Base-by-base conservation (phyloP, 2,888 invertebrate species). In the Trilocha varians region DNA sequence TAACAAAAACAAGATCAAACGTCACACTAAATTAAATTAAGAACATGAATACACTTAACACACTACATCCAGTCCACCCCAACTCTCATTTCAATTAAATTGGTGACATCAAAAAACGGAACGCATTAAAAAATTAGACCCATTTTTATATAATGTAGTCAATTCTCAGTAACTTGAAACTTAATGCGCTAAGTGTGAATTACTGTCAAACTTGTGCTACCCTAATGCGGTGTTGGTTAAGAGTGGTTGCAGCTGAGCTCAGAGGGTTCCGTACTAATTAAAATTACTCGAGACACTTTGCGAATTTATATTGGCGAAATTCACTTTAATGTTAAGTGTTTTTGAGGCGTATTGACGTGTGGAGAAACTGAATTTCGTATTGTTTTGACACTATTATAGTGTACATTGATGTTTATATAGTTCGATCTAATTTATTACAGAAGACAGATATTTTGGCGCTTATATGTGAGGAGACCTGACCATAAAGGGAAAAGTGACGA, bases 141-240 rank as follows among this genome's bases (percentile, higher is more conserved):
- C 25, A 9, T 25, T 25, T 25, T 25, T 9, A 25, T 25, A 5
- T 25, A 5, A 25, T 25, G 25, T 25, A 25, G 25, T 25, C 25
- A 25, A 25, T 25, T 11, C 25, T 11, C 11, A 25, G 25, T 25
- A 25, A 25, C 45, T 51, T 42, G 51, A 45, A 53, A 53, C 47
- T 46, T 43, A 46, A 51, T 36, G 47, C 34, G 49, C 45, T 55
- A 57, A 61, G 57, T 55, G 60, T 57, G 51, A 62, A 61, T 59
- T 55, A 60, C 53, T 58, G 61, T 59, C 58, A 25, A 25, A 25
- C 25, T 25, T 25, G 25, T 25, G 25, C 25, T 25, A 25, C 25
- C 25, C 25, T 25, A 25, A 25, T 25, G 25, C 25, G 25, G 11
- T 9, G 25, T 25, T 11, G 43, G 36, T 35, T 25, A 25, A 25